Conservation (phyloP, 1,140 invertebrate species). For the Helicoverpa zea region DNA sequence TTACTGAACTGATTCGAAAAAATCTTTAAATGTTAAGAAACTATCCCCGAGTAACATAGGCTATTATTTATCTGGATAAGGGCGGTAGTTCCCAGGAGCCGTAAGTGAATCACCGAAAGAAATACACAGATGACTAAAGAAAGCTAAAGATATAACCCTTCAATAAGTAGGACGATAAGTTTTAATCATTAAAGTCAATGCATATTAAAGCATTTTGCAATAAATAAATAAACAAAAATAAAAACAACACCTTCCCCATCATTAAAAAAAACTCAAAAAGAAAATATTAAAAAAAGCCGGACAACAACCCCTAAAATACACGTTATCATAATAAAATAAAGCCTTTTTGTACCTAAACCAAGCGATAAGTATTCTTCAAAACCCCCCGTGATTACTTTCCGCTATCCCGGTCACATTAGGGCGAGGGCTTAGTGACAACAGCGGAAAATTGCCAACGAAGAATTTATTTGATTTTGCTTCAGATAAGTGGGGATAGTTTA, state of each 20-base stretch:
- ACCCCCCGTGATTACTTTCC: slow-evolving; percentile 45
- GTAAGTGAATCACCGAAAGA: too few relatives aligned
- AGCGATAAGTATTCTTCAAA: slow-evolving; percentile 43
- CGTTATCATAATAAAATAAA: slow-evolving; percentile 47
- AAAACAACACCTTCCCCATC: background rate
- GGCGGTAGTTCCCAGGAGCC: too few relatives aligned
- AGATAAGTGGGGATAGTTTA: slow-evolving; percentile 9
- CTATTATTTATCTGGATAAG: too few relatives aligned
- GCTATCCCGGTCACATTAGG: background rate
- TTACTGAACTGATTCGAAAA: too few relatives aligned
- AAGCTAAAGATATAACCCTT: too few relatives aligned
- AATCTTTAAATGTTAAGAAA: too few relatives aligned
- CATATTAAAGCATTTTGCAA: too few relatives aligned
- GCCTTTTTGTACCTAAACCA: slow-evolving; percentile 27
- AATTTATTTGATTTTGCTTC: slow-evolving; percentile 1
- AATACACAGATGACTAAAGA: too few relatives aligned
- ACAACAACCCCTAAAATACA: slow-evolving; percentile 1
- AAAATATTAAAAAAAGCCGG: background rate
- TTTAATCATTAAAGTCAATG: background rate
- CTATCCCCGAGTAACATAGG: too few relatives aligned
- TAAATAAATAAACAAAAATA: background rate
- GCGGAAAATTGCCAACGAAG: slow-evolving; percentile 24
- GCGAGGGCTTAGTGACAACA: background rate
- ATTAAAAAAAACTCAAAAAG: background rate
- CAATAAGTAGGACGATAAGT: too few relatives aligned